A percentile compares a stretch with the other conserved stretches of the same genome.
These are phyloP conservation scores for Tinamus major DNA, from an alignment of 2,797 vertebrate genomes.

Conservation along the genomic window DNA sequence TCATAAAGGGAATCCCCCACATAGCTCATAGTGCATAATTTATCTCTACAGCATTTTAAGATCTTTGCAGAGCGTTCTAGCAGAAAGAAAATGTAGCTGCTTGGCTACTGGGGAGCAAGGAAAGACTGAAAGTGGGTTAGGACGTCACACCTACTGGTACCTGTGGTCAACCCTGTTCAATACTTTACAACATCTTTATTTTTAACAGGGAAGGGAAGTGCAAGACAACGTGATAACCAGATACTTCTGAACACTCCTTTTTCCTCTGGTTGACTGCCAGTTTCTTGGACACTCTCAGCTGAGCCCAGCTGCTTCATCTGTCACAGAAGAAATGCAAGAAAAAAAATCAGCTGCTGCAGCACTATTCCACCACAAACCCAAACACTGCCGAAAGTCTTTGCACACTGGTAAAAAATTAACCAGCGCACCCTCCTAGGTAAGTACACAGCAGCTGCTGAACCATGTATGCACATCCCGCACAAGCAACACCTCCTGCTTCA, in stretches of 20 bases:
- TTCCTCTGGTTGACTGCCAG: neutral
- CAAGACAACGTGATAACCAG: fast-evolving
- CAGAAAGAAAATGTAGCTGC: neutral
- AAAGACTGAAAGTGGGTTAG: neutral
- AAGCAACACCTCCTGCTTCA: neutral
- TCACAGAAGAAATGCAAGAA: neutral
- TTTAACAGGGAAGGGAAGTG: neutral
- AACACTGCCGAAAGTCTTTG: neutral
- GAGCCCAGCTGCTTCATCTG: neutral
- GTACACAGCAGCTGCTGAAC: neutral
- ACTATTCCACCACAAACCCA: neutral
- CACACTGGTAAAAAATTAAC: neutral
- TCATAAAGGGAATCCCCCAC: fast-evolving
- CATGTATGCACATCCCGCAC: neutral
- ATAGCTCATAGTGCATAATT: fast-evolving
- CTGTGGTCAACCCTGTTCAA: neutral
- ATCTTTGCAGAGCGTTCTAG: neutral
- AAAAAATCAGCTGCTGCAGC: neutral
- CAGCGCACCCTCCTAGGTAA: neutral
- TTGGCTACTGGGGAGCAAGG: neutral
- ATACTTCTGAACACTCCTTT: neutral
- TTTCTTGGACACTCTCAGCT: neutral
- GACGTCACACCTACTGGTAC: neutral
- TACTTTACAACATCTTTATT: fast-evolving
- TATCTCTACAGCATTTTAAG: neutral